A percentile compares a stretch with the other conserved stretches of the same genome.
phyloP scores from a whole-genome alignment of 1,140 invertebrate species.

The Papilio machaon region DNA sequence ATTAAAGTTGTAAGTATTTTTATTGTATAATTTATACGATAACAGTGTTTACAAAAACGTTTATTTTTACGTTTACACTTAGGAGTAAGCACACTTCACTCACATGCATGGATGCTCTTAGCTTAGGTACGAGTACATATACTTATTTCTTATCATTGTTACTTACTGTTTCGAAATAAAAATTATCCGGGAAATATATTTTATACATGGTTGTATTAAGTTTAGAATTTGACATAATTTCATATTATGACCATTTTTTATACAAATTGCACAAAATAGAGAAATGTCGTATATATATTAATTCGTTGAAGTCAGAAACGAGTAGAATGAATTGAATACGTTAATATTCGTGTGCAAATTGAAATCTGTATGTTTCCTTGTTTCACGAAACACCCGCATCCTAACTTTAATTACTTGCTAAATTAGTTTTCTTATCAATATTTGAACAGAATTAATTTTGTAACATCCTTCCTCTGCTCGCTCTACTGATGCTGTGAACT shows the following conservation, averaged over 20 bases:
- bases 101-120: too few relatives aligned
- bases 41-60: too few relatives aligned
- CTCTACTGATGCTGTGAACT: neutral
- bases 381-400: slow-evolving; percentile 5
- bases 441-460: slow-evolving; percentile 23
- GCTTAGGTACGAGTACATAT: too few relatives aligned
- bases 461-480: neutral
- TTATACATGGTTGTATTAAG: too few relatives aligned
- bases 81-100: too few relatives aligned
- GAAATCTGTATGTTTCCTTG: slow-evolving; percentile 7
- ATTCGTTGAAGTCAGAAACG: neutral
- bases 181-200: too few relatives aligned
- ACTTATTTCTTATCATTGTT: too few relatives aligned
- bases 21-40: neutral
- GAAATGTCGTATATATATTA: neutral
- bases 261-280: too few relatives aligned
- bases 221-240: too few relatives aligned
- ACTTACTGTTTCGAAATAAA: too few relatives aligned
- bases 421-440: slow-evolving; percentile 26
- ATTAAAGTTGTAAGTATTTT: neutral
- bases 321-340: neutral
- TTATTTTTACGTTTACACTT: too few relatives aligned
- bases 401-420: slow-evolving; percentile 17
- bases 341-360: slow-evolving; percentile 10
- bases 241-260: too few relatives aligned